phyloP scores from a whole-genome alignment of 2,888 invertebrate species.

The Neria commutata region DNA sequence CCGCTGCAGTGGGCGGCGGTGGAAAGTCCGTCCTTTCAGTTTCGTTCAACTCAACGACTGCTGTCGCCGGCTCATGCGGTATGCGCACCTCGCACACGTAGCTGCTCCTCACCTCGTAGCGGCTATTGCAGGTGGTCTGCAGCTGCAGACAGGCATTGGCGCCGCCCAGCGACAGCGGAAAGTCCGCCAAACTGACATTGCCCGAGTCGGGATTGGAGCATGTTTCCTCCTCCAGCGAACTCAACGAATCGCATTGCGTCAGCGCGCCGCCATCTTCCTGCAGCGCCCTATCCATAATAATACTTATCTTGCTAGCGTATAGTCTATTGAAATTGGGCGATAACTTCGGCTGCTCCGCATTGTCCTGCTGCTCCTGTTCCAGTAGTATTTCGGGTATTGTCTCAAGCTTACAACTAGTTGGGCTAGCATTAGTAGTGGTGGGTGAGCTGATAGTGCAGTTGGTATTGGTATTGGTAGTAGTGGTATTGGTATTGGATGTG shows the following conservation, averaged over 20 bases:
- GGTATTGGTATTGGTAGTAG: slow-evolving; percentile 34
- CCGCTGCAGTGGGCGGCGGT: slow-evolving; percentile 47
- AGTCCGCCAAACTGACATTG: slow-evolving; percentile 58
- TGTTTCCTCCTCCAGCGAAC: slow-evolving; percentile 49
- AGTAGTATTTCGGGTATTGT: slow-evolving; percentile 48
- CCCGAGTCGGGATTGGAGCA: slow-evolving; percentile 61
- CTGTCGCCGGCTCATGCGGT: slow-evolving; percentile 20
- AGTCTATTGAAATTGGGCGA: slow-evolving; percentile 53
- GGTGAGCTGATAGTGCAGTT: slow-evolving; percentile 31
- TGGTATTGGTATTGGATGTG: slow-evolving; percentile 32
- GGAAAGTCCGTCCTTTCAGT: slow-evolving; percentile 39
- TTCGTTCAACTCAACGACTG: not conserved
- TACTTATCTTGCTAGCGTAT: slow-evolving; percentile 54
- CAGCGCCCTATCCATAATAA: slow-evolving; percentile 41
- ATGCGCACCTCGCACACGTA: slow-evolving; percentile 51
- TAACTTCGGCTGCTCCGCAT: slow-evolving; percentile 34
- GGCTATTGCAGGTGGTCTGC: slow-evolving; percentile 51
- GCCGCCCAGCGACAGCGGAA: slow-evolving; percentile 42
- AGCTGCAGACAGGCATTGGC: slow-evolving; percentile 50
- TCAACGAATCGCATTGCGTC: slow-evolving; percentile 52
- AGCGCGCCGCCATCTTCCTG: slow-evolving; percentile 17
- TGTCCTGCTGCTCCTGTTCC: slow-evolving; percentile 29
- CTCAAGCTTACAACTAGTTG: slow-evolving; percentile 50
- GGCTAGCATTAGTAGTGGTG: slow-evolving; percentile 38
- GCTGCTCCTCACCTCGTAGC: slow-evolving; percentile 51